phyloP scores from a whole-genome alignment of 2,797 vertebrate species.

The Gymnoscopelus braueri region DNA sequence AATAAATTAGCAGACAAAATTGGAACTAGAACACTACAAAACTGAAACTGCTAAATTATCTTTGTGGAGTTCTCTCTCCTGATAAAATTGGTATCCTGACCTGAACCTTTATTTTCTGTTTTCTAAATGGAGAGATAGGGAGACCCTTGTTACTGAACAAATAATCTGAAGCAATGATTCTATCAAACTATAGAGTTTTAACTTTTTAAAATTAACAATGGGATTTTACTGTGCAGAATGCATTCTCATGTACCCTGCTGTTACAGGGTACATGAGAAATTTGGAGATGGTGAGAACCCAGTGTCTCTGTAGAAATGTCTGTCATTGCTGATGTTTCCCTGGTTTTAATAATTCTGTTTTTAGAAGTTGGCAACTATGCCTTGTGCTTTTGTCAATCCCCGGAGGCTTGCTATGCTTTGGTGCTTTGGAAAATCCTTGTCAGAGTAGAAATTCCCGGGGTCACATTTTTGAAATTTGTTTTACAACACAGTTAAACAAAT shows the following conservation, averaged over 20 bases:
- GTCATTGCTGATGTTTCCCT: constrained; percentile 24
- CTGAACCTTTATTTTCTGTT: too few relatives aligned
- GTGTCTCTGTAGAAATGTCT: constrained; percentile 32
- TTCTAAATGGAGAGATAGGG: too few relatives aligned
- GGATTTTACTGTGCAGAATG: constrained; percentile 7
- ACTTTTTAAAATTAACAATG: too few relatives aligned
- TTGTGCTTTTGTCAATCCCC: constrained; percentile 51
- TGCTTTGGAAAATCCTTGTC: constrained; percentile 48
- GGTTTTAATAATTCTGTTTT: constrained; percentile 60
- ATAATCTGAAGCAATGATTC: too few relatives aligned
- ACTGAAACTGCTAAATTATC: too few relatives aligned
- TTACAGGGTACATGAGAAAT: constrained; percentile 24
- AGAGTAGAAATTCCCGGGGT: constrained; percentile 13
- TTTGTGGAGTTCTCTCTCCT: too few relatives aligned
- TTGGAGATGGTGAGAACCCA: constrained; percentile 54
- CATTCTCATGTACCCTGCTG: constrained; percentile 36
- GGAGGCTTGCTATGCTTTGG: constrained; percentile 50
- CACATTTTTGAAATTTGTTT: background rate
- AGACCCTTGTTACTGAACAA: too few relatives aligned
- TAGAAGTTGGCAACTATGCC: constrained; percentile 64
- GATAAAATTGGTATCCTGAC: too few relatives aligned
- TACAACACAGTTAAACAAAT: background rate
- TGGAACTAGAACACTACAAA: too few relatives aligned
- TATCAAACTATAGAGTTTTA: too few relatives aligned
- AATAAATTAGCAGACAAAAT: too few relatives aligned